A percentile compares a stretch with the other conserved stretches of the same genome.
Evolutionary conservation across 2,113 vertebrate species (phyloP).

Genomic region (Thamnaconus septentrionalis): DNA sequence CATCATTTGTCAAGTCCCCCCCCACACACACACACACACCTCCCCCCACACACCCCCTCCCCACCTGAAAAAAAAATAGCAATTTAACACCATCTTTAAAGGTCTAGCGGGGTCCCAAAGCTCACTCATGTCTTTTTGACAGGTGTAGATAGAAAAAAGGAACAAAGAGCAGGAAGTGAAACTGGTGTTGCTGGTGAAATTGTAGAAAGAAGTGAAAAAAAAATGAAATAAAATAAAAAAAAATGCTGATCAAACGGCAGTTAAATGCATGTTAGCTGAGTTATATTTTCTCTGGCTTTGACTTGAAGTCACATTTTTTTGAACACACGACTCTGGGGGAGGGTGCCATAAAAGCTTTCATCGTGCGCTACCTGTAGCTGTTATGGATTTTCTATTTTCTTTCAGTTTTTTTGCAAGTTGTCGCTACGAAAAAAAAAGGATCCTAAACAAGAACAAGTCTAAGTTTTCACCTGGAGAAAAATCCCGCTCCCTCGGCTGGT

Average conservation of each 20-base stretch:
- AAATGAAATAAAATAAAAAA: constrained; percentile 14
- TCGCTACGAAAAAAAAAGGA: background rate
- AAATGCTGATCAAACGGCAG: constrained; percentile 42
- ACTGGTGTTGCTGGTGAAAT: constrained; percentile 10
- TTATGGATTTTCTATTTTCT: background rate
- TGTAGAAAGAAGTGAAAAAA: constrained; percentile 18
- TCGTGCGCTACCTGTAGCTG: background rate
- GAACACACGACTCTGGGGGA: constrained; percentile 2
- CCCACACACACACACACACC: no score
- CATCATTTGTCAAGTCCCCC: no score
- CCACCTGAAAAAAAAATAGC: no score
- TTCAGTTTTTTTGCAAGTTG: constrained; percentile 26
- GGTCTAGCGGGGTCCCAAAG: constrained; percentile 38
- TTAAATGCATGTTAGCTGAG: constrained; percentile 26
- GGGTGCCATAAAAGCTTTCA: background rate
- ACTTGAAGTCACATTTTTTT: constrained; percentile 30
- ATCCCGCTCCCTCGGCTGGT: constrained; percentile 16
- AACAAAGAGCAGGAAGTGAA: constrained; percentile 10
- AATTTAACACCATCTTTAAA: constrained; percentile 52
- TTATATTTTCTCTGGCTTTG: constrained; percentile 18
- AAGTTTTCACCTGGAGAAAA: no score
- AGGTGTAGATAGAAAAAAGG: constrained; percentile 43
- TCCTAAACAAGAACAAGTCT: no score
- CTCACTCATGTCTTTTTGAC: constrained; percentile 33
- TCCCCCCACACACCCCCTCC: no score